Conservation (phyloP, 2,888 invertebrate genomes). For the Eupithecia abbreviata region DNA sequence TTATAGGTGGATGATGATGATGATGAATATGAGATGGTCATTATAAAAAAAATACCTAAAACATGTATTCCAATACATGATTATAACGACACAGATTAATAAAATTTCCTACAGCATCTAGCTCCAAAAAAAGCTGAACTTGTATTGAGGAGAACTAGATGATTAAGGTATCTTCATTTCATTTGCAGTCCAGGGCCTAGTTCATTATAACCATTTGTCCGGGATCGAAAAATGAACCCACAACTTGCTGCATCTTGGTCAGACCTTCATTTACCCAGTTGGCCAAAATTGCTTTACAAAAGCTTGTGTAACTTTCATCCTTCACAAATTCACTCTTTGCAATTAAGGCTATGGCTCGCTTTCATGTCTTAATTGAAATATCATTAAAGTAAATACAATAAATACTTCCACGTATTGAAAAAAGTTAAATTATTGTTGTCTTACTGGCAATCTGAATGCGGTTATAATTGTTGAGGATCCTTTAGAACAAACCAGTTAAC, state of each 20-base stretch:
- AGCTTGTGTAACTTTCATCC: background rate
- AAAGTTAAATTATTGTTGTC: slow-evolving; percentile 17
- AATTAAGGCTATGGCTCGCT: slow-evolving; percentile 14
- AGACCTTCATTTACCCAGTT: background rate
- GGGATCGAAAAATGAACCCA: background rate
- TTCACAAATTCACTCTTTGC: background rate
- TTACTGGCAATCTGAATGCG: background rate
- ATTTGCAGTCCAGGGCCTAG: background rate
- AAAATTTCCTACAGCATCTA: background rate
- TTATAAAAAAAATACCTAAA: background rate
- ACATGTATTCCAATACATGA: no score
- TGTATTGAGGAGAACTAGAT: background rate
- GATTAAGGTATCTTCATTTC: background rate
- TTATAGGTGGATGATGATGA: no score
- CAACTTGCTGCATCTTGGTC: background rate
- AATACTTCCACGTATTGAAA: slow-evolving; percentile 25
- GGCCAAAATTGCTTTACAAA: background rate
- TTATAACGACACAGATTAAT: background rate
- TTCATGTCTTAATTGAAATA: slow-evolving; percentile 27
- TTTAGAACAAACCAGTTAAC: background rate
- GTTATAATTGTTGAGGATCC: background rate
- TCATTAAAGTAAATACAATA: slow-evolving; percentile 11
- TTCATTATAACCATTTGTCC: background rate
- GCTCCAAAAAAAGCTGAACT: background rate
- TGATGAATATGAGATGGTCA: background rate